A percentile compares a stretch with the other conserved stretches of the same genome.
Conservation (phyloP, 1,140 invertebrate genomes). For the Xylocopa sonorina region DNA sequence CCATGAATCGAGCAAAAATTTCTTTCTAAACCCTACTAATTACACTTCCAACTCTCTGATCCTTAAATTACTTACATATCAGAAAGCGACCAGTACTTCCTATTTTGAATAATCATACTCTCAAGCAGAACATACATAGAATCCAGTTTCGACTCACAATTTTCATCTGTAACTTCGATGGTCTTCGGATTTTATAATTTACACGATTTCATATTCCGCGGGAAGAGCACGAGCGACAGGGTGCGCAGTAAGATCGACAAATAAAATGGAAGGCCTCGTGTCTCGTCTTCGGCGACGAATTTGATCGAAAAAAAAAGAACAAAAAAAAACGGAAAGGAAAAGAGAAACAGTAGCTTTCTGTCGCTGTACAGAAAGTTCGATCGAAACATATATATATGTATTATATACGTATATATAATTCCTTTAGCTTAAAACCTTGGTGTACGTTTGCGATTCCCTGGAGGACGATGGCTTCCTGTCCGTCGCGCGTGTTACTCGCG, state of each 20-base stretch:
- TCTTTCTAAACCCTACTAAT: too few species aligned
- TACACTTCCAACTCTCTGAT: too few species aligned
- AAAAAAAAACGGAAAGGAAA: too few species aligned
- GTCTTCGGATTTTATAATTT: fast-evolving
- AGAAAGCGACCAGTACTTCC: too few species aligned
- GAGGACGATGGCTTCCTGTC: background rate
- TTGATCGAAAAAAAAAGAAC: too few species aligned
- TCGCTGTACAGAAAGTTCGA: slow-evolving; percentile 18
- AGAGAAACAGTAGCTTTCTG: slow-evolving; percentile 6
- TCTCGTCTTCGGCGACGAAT: slow-evolving; percentile 17
- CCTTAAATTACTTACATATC: too few species aligned
- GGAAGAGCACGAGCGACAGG: slow-evolving; percentile 19
- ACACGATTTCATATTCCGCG: background rate
- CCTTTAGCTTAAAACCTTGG: slow-evolving; percentile 36
- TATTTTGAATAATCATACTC: too few species aligned
- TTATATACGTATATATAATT: slow-evolving; percentile 32
- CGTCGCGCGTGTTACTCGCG: background rate
- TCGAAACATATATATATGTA: slow-evolving; percentile 31
- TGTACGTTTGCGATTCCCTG: slow-evolving; percentile 11
- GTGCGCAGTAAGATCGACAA: background rate
- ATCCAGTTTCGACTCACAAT: too few species aligned
- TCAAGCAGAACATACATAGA: too few species aligned
- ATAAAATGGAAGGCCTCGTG: slow-evolving; percentile 20
- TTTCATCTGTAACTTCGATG: background rate
- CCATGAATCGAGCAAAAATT: too few species aligned